Percentiles rank a stretch among this genome's conserved stretches.
Conservation (phyloP, 2,888 invertebrate species). For the Aphrophora alni region DNA sequence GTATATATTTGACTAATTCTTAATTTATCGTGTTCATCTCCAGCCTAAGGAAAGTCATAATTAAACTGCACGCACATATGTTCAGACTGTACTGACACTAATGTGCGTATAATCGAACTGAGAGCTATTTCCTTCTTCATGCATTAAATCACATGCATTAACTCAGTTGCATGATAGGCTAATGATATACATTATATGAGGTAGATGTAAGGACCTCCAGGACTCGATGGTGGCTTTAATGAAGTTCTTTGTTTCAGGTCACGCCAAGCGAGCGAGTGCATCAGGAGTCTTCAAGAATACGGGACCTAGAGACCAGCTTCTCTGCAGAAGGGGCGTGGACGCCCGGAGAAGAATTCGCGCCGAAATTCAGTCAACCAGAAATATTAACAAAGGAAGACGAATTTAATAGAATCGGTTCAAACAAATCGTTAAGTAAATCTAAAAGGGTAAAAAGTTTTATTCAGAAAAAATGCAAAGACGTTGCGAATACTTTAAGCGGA, state of each 20-base stretch:
- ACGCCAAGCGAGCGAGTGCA: slow-evolving; percentile 31
- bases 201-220: neutral
- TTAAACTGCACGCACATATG: too few species aligned
- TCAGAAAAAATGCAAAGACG: slow-evolving; percentile 45
- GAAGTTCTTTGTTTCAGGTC: slow-evolving; percentile 31
- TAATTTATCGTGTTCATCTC: too few species aligned
- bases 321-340: slow-evolving; percentile 33
- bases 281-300: neutral
- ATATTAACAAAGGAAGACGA: slow-evolving; percentile 23
- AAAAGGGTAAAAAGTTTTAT: slow-evolving; percentile 46
- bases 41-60: too few species aligned
- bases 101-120: too few species aligned
- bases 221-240: too few species aligned
- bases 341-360: slow-evolving; percentile 20
- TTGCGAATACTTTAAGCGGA: slow-evolving; percentile 32
- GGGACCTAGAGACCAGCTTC: slow-evolving; percentile 15
- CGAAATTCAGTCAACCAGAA: neutral
- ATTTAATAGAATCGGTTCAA: slow-evolving; percentile 32
- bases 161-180: neutral
- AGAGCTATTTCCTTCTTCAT: too few species aligned
- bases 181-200: neutral
- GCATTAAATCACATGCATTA: too few species aligned
- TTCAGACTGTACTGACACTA: too few species aligned
- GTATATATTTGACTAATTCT: too few species aligned
- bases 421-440: slow-evolving; percentile 42